A percentile compares a stretch with the other conserved stretches of the same genome.
phyloP scores from a whole-genome alignment of 2,113 vertebrate species.

The Actinemys pallida region DNA sequence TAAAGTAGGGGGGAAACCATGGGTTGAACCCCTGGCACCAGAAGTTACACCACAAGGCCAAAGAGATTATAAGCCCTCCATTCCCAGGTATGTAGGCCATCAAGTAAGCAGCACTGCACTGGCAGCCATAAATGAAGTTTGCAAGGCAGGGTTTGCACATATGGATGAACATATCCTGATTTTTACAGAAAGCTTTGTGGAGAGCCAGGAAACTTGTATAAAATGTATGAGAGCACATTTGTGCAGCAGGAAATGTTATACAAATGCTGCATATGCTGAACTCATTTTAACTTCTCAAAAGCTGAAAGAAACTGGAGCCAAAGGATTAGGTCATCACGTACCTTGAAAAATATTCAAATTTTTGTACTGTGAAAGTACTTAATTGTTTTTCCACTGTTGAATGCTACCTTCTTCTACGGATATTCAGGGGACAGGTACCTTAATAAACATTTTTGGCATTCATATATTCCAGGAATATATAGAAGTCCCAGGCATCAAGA shows the following conservation, averaged over 20 bases:
- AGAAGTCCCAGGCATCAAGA: slow-evolving; percentile 18
- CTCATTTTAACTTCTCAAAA: slow-evolving; percentile 34
- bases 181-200: slow-evolving; percentile 1
- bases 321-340: slow-evolving; percentile 34
- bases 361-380: background rate
- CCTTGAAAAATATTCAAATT: background rate
- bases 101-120: rapidly evolving
- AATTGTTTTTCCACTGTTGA: background rate
- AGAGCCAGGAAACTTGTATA: slow-evolving; percentile 4
- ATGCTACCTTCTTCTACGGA: slow-evolving; percentile 11
- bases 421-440: background rate
- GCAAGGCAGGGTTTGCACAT: background rate
- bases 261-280: slow-evolving; percentile 26
- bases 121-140: background rate
- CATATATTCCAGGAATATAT: background rate
- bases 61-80: background rate
- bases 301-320: background rate
- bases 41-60: background rate
- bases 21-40: background rate
- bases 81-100: rapidly evolving
- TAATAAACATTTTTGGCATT: slow-evolving; percentile 13
- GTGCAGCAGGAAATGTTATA: slow-evolving; percentile 19
- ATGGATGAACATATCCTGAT: background rate
- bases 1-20: background rate
- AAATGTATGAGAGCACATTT: background rate